Evolutionary conservation across 2,888 invertebrate species (phyloP).

Genomic region (Pegoplata infirma): DNA sequence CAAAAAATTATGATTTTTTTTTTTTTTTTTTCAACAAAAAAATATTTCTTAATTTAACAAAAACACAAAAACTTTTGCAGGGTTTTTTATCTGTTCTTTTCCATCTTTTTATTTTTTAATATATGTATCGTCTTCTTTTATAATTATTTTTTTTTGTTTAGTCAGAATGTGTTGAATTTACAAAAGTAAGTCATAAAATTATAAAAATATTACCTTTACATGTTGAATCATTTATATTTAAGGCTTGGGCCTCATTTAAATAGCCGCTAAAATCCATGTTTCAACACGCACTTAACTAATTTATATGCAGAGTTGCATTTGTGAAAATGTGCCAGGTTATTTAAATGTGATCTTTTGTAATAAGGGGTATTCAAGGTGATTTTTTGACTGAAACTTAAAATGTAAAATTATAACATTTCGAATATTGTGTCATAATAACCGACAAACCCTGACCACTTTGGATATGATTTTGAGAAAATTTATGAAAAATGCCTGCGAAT

Average conservation of each 20-base stretch:
- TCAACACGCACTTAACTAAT: conserved; percentile 60
- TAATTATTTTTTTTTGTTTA: conserved; percentile 51
- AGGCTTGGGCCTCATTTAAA: not conserved
- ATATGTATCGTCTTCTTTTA: not conserved
- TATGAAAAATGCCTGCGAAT: too few species aligned
- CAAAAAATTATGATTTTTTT: not conserved
- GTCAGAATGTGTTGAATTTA: conserved; percentile 50
- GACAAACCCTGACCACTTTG: too few species aligned
- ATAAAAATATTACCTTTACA: conserved; percentile 50
- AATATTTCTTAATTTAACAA: conserved; percentile 38
- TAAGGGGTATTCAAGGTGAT: too few species aligned
- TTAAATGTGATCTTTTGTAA: conserved; percentile 28
- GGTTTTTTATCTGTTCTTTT: conserved; percentile 27
- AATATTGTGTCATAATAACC: too few species aligned
- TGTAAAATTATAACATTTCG: too few species aligned
- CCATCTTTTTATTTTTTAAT: conserved; percentile 27
- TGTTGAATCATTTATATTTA: conserved; percentile 25
- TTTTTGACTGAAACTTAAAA: too few species aligned
- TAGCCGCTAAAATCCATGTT: conserved; percentile 57
- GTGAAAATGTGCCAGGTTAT: conserved; percentile 56
- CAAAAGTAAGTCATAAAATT: conserved; percentile 58
- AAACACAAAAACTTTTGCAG: not conserved
- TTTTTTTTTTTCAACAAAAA: too few species aligned
- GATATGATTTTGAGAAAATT: too few species aligned
- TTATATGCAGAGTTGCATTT: conserved; percentile 52